Base-by-base conservation (phyloP, 2,888 invertebrate species). In the Zele albiditarsus region DNA sequence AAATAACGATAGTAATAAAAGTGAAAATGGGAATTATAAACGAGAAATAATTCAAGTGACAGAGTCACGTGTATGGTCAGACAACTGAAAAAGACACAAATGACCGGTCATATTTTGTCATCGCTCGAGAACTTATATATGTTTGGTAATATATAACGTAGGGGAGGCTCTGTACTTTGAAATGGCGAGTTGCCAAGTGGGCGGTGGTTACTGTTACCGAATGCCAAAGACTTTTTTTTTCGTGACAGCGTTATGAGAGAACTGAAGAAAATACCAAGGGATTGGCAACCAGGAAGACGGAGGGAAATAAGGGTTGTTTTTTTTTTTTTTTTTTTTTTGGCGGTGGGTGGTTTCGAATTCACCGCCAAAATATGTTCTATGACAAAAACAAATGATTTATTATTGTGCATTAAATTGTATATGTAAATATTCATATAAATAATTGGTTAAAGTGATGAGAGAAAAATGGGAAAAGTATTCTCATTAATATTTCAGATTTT, bases 161-260 rank as follows among this genome's bases (percentile, higher is more conserved):
- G 74, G 77, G n/a, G 20, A n/a, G n/a, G 3, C 20, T 23, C 20
- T 53, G 20, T 20, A 53, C n/a, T 79, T 73, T 72, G 75, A 79
- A 81, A 81, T 83, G 85, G 85, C 85, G 78, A 74, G n/a, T 77
- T 76, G 84, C 85, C 85, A 85, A 84, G 81, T 81, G 83, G 82
- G 82, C 81, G 84, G 69, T 82, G 78, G 82, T 84, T 84, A 84
- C 53, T 53, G 53, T 53, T 53, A n/a, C 20, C 53, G 20, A 20
- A 23, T 53, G 53, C 53, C 53, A 53, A 53, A 53, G 20, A 8
- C 20, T 20, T 20, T 53, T 53, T 53, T 53, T 53, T 53, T 53
- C n/a, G 53, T 20, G 8, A 53, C 53, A 20, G n/a, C 6, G 53
- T 53, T 53, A 53, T 53, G 53, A 53, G 53, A 23, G 53, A 20